These are phyloP conservation scores for Papilio protenor DNA, from an alignment of 2,888 invertebrate genomes.

Conservation along the genomic window DNA sequence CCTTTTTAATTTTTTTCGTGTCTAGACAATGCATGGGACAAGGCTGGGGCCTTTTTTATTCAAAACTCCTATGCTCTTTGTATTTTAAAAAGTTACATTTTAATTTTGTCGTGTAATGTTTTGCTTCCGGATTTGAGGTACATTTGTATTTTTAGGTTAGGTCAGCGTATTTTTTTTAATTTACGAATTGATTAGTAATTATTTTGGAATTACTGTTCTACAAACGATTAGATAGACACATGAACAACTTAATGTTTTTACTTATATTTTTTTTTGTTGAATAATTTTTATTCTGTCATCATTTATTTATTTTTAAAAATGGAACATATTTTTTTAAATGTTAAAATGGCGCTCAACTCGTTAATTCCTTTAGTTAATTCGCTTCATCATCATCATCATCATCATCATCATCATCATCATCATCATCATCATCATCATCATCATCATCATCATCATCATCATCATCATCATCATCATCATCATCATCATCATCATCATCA, in stretches of 20 bases:
- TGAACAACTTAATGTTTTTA: not conserved
- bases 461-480: too few relatives aligned
- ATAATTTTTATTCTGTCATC: not conserved
- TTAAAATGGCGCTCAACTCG: slow-evolving; percentile 6
- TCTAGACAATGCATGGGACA: slow-evolving; percentile 31
- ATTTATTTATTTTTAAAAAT: not conserved
- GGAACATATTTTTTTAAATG: not conserved
- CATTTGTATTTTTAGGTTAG: not conserved
- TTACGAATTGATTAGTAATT: not conserved
- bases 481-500: too few relatives aligned
- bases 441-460: too few relatives aligned
- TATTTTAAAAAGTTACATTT: not conserved
- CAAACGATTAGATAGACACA: not conserved
- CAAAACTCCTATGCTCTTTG: not conserved
- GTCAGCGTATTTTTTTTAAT: not conserved
- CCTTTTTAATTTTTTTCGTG: slow-evolving; percentile 29
- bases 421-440: too few relatives aligned
- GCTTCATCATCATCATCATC: too few relatives aligned
- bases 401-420: too few relatives aligned
- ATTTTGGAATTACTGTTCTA: not conserved
- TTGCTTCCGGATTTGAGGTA: not conserved
- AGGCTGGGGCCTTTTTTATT: slow-evolving; percentile 1
- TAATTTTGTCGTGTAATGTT: not conserved
- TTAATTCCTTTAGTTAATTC: slow-evolving; percentile 2
- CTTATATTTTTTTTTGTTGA: not conserved